Base-by-base conservation (phyloP, 1,140 invertebrate species). In the Anastrepha ludens region DNA sequence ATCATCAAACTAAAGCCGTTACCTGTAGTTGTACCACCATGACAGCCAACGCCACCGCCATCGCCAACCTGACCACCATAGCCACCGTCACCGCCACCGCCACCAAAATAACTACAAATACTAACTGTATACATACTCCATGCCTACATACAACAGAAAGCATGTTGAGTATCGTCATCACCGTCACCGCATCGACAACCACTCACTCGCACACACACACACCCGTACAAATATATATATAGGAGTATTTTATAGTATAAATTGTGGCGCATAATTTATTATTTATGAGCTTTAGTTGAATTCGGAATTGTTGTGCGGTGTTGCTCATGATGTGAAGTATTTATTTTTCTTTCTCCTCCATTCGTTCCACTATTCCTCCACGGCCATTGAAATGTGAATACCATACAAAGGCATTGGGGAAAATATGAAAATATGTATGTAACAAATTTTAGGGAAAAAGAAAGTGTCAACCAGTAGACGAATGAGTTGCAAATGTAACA, bases 221-320 rank as follows among this genome's bases (percentile, higher is more conserved):
- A 55, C 74, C 50, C 70, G 15, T 41, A 67, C 29, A 67, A 67
- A 67, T 8, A 29, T 15, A 67, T 13, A 8, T 74, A 39, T 47
- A 74, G 8, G 67, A 44, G 67, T 55, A 58, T 81, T 81, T 81
- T 58, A 50, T 58, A 55, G 85, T 65, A 62, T 86, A 86, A 86
- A 86, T 62, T 86, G 85, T 86, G 85, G 85, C 85, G 85, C 58
- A 86, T 86, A 86, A 86, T 86, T 86, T 86, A 86, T 86, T 86
- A 86, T 86, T 86, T 86, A 86, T 86, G 85, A 86, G 85, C 85
- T 86, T 86, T 86, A 62, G 85, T 86, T 86, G 58, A 86, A 86
- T 65, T 60, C 39, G 74, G 47, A 81, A 81, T 81, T 81, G 47
- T 58, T 81, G 74, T 81, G 74, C 17, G 74, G 74, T 55, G 20